These are phyloP conservation scores for Pachyseris speciosa DNA, from an alignment of 64 coral and sea anemone genomes.

Conservation along the genomic window DNA sequence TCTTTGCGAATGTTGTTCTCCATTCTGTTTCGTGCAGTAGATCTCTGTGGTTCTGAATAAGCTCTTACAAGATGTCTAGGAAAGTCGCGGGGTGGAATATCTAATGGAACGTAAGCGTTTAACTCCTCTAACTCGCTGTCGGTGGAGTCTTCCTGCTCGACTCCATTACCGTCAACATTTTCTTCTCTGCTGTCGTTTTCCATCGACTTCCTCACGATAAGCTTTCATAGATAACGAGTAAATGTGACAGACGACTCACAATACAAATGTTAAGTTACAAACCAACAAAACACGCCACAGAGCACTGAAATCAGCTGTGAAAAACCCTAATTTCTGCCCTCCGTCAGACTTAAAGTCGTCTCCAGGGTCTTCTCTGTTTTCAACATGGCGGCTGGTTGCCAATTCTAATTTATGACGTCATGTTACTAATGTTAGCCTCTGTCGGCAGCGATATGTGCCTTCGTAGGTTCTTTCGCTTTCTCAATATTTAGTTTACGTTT, in stretches of 20 bases:
- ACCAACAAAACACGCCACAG: neutral
- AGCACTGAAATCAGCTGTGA: neutral
- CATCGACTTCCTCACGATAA: slow-evolving; percentile 14
- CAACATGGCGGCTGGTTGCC: neutral
- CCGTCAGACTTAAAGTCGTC: too few relatives aligned
- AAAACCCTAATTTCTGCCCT: too few relatives aligned
- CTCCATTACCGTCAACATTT: slow-evolving; percentile 54
- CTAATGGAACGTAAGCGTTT: slow-evolving; percentile 72
- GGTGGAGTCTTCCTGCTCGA: slow-evolving; percentile 82
- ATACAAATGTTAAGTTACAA: neutral
- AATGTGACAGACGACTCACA: neutral
- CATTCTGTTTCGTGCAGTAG: slow-evolving; percentile 20
- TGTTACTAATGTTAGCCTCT: neutral
- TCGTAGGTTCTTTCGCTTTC: neutral
- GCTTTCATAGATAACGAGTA: slow-evolving; percentile 32
- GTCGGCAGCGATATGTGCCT: neutral
- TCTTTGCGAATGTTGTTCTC: neutral
- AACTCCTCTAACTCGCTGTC: slow-evolving; percentile 88
- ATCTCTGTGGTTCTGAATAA: slow-evolving; percentile 58
- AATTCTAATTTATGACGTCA: neutral
- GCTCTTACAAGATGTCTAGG: slow-evolving; percentile 64
- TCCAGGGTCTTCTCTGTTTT: too few relatives aligned
- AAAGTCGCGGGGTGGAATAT: slow-evolving; percentile 93
- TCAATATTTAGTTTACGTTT: neutral
- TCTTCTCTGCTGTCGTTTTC: slow-evolving; percentile 64